These are phyloP conservation scores for Drosophila lutescens DNA, from an alignment of 2,888 invertebrate genomes.

Conservation along the genomic window DNA sequence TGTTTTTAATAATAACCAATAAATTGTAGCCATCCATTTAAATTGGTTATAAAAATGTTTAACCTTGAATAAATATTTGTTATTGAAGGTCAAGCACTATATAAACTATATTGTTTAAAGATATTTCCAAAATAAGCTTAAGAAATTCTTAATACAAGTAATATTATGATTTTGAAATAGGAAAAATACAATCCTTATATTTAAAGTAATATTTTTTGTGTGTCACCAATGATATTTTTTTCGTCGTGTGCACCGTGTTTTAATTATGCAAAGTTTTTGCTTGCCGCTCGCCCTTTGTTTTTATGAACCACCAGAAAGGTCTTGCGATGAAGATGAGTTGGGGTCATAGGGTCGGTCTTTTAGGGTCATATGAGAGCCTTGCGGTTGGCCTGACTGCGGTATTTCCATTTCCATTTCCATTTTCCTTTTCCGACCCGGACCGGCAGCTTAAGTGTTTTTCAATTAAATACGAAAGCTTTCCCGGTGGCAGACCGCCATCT, in stretches of 20 bases:
- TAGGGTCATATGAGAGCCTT: conserved; percentile 41
- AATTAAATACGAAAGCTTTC: conserved; percentile 57
- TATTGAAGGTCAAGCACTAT: no score
- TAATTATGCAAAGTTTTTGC: conserved; percentile 72
- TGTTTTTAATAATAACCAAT: no score
- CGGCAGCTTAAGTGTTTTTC: conserved; percentile 67
- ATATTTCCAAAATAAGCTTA: no score
- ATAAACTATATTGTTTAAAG: no score
- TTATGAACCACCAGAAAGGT: conserved; percentile 44
- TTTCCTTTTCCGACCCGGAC: conserved; percentile 12
- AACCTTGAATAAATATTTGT: no score
- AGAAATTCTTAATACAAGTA: no score
- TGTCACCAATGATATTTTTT: background rate
- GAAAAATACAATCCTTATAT: no score
- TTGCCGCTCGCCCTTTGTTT: conserved; percentile 46
- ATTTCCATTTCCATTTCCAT: conserved; percentile 33
- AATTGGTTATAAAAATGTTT: no score
- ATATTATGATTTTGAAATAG: no score
- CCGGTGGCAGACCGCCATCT: conserved; percentile 27
- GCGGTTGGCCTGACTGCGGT: conserved; percentile 58
- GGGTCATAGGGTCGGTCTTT: conserved; percentile 28
- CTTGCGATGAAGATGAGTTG: conserved; percentile 14
- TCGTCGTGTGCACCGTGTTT: conserved; percentile 30
- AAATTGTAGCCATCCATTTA: no score
- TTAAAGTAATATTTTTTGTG: no score